These are phyloP conservation scores for Tragelaphus strepsiceros DNA, from an alignment of 2,113 vertebrate genomes.

Conservation along the genomic window DNA sequence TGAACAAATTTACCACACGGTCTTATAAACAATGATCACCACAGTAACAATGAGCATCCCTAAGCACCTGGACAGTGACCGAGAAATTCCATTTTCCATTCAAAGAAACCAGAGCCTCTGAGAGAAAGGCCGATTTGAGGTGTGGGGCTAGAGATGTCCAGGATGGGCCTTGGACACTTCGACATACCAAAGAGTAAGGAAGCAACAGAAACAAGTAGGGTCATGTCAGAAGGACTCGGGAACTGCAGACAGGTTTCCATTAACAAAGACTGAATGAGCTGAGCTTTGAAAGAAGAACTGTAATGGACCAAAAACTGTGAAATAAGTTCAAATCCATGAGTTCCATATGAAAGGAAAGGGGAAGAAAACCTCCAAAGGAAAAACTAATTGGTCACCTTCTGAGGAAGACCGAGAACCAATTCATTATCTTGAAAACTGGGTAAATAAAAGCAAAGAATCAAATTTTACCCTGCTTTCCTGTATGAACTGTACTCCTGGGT, in stretches of 20 bases:
- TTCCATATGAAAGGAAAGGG: not conserved
- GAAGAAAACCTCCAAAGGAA: not conserved
- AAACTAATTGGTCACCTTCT: not conserved
- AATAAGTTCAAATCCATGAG: not conserved
- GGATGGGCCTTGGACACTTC: not conserved
- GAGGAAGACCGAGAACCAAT: not conserved
- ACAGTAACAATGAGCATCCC: not conserved
- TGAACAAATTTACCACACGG: not conserved
- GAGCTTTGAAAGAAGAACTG: not conserved
- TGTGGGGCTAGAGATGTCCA: not conserved
- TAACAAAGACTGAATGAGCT: not conserved
- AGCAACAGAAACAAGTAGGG: not conserved
- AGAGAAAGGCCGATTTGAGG: not conserved
- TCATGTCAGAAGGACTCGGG: not conserved
- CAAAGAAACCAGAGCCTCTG: not conserved
- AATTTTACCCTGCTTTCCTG: not conserved
- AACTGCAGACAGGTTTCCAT: not conserved
- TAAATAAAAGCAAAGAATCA: not conserved
- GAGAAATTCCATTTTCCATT: not conserved
- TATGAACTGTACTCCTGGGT: not conserved
- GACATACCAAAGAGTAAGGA: not conserved
- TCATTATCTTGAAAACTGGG: not conserved
- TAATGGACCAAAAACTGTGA: not conserved
- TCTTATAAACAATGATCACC: not conserved
- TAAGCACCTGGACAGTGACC: not conserved